Evolutionary conservation across 2,888 invertebrate genomes (phyloP).

Genomic region (Platycnemis pennipes): DNA sequence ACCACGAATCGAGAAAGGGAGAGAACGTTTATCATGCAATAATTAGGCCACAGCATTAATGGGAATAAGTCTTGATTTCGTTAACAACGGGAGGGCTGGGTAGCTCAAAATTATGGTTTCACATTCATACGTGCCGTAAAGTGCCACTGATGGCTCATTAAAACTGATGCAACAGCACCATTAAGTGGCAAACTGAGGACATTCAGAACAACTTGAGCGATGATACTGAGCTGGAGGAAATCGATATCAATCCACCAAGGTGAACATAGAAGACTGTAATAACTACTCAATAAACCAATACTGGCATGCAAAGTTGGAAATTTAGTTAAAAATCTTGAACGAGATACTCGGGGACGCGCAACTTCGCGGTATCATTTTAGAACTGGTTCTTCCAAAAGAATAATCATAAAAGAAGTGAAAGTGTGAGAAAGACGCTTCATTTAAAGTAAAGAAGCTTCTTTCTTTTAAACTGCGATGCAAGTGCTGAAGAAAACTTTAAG

Average conservation of each 20-base stretch:
- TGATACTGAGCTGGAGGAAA: neutral
- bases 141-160: slow-evolving; percentile 12
- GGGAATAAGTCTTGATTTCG: neutral
- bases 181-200: neutral
- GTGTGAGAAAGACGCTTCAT: neutral
- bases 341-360: neutral
- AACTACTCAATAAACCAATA: slow-evolving; percentile 4
- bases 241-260: neutral
- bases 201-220: neutral
- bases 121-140: neutral
- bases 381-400: neutral
- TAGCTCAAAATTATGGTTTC: neutral
- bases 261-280: neutral
- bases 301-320: neutral
- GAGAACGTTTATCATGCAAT: neutral
- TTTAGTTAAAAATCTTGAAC: neutral
- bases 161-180: neutral
- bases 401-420: neutral
- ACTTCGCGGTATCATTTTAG: neutral
- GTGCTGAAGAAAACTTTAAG: neutral
- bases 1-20: neutral
- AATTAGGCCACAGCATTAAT: neutral
- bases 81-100: neutral
- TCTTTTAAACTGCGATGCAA: neutral
- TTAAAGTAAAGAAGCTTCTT: too few relatives aligned